Conservation (phyloP, 2,113 vertebrate genomes). For the Caloenas nicobarica region DNA sequence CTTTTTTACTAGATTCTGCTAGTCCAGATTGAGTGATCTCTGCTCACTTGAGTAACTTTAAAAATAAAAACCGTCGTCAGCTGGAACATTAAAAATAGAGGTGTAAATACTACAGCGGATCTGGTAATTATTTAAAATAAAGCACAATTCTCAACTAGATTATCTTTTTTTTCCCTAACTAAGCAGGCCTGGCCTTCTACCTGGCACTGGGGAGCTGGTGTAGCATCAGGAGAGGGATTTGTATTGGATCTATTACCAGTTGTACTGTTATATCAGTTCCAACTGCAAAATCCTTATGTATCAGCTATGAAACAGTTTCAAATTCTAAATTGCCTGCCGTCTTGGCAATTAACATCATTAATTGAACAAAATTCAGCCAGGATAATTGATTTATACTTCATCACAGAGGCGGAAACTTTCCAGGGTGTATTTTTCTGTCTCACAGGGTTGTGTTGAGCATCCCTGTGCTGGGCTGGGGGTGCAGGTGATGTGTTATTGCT, state of each 20-base stretch:
- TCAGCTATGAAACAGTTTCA: not conserved
- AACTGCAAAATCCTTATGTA: not conserved
- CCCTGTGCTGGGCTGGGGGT: fast-evolving
- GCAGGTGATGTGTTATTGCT: fast-evolving
- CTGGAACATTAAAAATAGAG: not conserved
- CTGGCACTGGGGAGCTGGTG: not conserved
- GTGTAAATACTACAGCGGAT: not conserved
- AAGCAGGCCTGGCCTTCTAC: not conserved
- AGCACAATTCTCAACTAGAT: not conserved
- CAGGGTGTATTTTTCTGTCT: not conserved
- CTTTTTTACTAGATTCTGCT: not conserved
- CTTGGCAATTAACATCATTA: not conserved
- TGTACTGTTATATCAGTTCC: not conserved
- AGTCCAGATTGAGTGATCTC: not conserved
- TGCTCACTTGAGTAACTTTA: not conserved
- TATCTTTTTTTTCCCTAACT: not conserved
- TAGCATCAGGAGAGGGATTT: not conserved
- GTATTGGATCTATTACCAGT: not conserved
- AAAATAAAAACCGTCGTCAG: not conserved
- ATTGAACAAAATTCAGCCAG: not conserved
- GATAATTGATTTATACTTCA: not conserved
- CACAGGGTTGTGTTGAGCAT: fast-evolving
- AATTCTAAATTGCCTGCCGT: not conserved
- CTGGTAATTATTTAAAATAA: not conserved
- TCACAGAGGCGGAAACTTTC: not conserved